These are phyloP conservation scores for Athalia circularis DNA, from an alignment of 2,888 invertebrate genomes.

Conservation along the genomic window DNA sequence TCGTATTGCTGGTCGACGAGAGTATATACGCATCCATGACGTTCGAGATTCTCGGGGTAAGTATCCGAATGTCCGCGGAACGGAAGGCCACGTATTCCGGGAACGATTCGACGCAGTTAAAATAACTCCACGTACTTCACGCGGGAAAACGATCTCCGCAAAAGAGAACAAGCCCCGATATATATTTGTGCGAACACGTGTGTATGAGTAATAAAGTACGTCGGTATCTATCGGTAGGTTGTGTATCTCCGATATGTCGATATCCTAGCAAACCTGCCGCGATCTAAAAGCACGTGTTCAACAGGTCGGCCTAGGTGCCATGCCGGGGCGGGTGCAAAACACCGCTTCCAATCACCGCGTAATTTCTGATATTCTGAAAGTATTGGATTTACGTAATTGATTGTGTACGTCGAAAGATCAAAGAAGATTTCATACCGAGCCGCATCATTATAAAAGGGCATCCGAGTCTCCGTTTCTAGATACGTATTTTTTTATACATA, in stretches of 20 bases:
- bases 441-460: neutral
- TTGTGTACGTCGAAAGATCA: constrained; percentile 31
- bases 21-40: neutral
- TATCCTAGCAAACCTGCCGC: constrained; percentile 25
- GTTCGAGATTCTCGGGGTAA: neutral
- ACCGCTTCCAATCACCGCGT: constrained; percentile 35
- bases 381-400: constrained; percentile 42
- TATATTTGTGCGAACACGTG: constrained; percentile 19
- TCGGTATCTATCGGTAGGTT: neutral
- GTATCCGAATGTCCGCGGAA: neutral
- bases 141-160: constrained; percentile 31
- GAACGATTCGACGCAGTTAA: constrained; percentile 40
- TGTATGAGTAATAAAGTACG: neutral
- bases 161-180: constrained; percentile 4
- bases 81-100: constrained; percentile 1
- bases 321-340: constrained; percentile 20
- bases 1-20: neutral
- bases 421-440: neutral
- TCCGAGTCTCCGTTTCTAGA: neutral
- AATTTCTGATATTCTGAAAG: constrained; percentile 41
- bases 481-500: too few species aligned
- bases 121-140: constrained; percentile 37
- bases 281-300: constrained; percentile 36
- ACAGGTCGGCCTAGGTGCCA: constrained; percentile 15
- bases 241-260: constrained; percentile 1